Percentiles rank a stretch among this genome's conserved stretches.
Conservation (phyloP, 1,140 invertebrate species). For the Aphis gossypii region DNA sequence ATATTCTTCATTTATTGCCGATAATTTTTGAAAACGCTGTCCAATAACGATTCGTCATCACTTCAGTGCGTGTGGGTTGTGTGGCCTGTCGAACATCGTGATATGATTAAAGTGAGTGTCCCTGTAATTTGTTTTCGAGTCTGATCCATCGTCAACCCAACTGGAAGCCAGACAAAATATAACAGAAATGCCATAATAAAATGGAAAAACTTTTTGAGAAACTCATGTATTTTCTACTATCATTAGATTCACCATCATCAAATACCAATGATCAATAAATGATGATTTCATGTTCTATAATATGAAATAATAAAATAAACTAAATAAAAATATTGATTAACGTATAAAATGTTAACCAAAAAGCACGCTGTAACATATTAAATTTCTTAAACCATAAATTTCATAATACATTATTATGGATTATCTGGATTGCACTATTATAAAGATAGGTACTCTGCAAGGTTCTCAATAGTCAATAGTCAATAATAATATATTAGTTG, state of each 20-base stretch:
- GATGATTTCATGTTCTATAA: not conserved
- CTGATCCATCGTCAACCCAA: not conserved
- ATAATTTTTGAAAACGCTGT: constrained; percentile 17
- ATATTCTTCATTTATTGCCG: not conserved
- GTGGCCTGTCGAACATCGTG: not conserved
- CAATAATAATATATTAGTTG: not conserved
- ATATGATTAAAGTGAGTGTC: not conserved
- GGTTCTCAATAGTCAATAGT: not conserved
- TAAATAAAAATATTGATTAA: not conserved
- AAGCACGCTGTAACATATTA: not conserved
- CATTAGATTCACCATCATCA: not conserved
- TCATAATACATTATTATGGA: not conserved
- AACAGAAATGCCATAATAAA: not conserved
- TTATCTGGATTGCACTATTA: not conserved
- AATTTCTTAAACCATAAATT: not conserved
- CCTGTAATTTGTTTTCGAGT: constrained; percentile 11
- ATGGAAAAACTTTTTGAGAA: constrained; percentile 11
- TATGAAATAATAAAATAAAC: not conserved
- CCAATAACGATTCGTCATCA: not conserved
- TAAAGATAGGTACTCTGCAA: too few relatives aligned
- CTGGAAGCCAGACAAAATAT: not conserved
- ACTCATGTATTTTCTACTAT: not conserved
- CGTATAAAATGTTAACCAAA: not conserved
- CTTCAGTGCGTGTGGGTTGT: not conserved
- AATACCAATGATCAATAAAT: not conserved